phyloP scores from a whole-genome alignment of 2,797 vertebrate species.

The Eutrigla gurnardus region DNA sequence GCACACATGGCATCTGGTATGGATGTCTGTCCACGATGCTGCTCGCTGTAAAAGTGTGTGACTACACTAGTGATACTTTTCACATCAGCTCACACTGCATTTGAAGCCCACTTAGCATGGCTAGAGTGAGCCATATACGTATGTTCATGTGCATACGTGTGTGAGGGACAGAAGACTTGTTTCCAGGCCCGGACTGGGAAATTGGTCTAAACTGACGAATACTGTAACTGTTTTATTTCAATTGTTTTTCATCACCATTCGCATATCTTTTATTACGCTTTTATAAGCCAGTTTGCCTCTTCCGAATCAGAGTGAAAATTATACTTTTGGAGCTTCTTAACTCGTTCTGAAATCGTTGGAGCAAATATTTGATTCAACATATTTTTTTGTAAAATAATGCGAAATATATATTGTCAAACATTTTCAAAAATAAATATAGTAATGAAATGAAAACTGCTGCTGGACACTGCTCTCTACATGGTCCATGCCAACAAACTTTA shows the following conservation, averaged over 20 bases:
- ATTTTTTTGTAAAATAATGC: too few relatives aligned
- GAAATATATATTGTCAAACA: too few relatives aligned
- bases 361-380: too few relatives aligned
- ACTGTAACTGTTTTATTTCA: neutral
- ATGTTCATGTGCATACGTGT: neutral
- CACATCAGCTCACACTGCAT: conserved; percentile 59
- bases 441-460: too few relatives aligned
- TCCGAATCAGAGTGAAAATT: neutral
- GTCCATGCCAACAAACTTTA: too few relatives aligned
- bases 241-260: neutral
- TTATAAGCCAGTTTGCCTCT: neutral
- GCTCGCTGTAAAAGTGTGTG: conserved; percentile 35
- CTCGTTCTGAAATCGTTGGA: too few relatives aligned
- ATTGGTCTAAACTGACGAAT: neutral
- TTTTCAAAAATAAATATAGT: too few relatives aligned
- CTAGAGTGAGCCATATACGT: neutral
- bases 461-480: too few relatives aligned
- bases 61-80: conserved; percentile 71
- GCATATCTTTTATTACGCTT: neutral
- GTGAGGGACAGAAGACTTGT: conserved; percentile 23
- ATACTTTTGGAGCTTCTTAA: neutral
- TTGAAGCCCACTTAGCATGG: conserved; percentile 52
- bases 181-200: neutral
- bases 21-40: conserved; percentile 71
- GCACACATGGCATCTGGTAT: conserved; percentile 72